A percentile compares a stretch with the other conserved stretches of the same genome.
phyloP scores from a whole-genome alignment of 1,140 invertebrate genomes.

The Acyrthosiphon pisum region DNA sequence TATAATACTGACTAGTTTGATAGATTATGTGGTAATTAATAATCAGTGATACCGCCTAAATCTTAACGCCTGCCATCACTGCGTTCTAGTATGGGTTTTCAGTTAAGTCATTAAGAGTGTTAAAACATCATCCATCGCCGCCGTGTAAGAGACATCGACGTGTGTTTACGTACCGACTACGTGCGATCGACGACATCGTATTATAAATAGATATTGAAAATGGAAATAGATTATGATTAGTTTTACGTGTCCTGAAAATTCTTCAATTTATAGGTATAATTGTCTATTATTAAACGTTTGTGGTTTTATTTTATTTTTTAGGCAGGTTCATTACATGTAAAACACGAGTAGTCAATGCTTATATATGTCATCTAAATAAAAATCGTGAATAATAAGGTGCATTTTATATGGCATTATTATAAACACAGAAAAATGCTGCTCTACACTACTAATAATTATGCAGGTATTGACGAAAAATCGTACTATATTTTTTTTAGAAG shows the following conservation, averaged over 20 bases:
- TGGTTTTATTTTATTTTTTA: not conserved
- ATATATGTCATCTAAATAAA: not conserved
- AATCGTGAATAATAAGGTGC: no score
- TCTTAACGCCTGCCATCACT: not conserved
- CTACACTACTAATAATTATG: no score
- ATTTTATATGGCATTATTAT: no score
- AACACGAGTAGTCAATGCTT: no score
- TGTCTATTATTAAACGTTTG: not conserved
- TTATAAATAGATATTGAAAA: no score
- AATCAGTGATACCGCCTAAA: not conserved
- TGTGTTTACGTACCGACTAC: not conserved
- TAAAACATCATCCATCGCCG: not conserved
- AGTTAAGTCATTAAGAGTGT: not conserved
- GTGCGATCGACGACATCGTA: no score
- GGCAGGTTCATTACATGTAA: no score
- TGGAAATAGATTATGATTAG: not conserved
- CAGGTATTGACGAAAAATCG: no score
- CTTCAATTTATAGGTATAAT: no score
- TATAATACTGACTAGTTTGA: not conserved
- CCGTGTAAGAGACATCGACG: not conserved
- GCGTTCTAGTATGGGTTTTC: not conserved
- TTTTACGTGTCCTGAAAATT: not conserved
- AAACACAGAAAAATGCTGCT: no score
- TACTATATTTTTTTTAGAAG: no score
- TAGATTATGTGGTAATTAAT: not conserved